These are phyloP conservation scores for Timema cristinae DNA, from an alignment of 2,888 invertebrate species.

Conservation along the genomic window DNA sequence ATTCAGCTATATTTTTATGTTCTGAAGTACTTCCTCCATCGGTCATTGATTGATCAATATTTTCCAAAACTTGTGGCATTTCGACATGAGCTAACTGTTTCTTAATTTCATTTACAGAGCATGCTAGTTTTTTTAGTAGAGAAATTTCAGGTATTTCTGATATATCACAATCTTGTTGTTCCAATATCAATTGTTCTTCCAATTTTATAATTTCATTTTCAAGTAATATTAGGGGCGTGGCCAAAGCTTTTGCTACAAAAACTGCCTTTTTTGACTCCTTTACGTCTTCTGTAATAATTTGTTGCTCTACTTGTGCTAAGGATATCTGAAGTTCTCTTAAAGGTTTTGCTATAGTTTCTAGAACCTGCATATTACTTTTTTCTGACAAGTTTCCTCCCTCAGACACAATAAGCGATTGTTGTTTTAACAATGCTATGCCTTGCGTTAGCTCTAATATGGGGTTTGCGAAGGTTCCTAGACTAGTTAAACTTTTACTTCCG, in stretches of 20 bases:
- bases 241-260: no score
- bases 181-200: no score
- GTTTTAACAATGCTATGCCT: constrained; percentile 44
- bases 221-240: no score
- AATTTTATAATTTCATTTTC: no score
- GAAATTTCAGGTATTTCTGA: background rate
- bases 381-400: constrained; percentile 27
- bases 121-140: background rate
- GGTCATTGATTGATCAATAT: background rate
- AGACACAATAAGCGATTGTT: constrained; percentile 37
- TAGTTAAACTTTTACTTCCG: constrained; percentile 1
- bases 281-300: constrained; percentile 25
- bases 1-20: background rate
- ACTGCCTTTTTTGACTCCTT: no score
- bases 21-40: background rate
- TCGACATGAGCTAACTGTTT: background rate
- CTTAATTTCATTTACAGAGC: background rate
- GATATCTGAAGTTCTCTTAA: constrained; percentile 41
- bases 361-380: constrained; percentile 41
- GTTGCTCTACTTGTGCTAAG: constrained; percentile 40
- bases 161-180: no score
- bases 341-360: constrained; percentile 41
- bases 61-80: background rate
- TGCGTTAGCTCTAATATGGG: constrained; percentile 40
- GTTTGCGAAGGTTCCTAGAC: constrained; percentile 24